Evolutionary conservation across 2,888 invertebrate species (phyloP).

Genomic region (Euphydryas editha): DNA sequence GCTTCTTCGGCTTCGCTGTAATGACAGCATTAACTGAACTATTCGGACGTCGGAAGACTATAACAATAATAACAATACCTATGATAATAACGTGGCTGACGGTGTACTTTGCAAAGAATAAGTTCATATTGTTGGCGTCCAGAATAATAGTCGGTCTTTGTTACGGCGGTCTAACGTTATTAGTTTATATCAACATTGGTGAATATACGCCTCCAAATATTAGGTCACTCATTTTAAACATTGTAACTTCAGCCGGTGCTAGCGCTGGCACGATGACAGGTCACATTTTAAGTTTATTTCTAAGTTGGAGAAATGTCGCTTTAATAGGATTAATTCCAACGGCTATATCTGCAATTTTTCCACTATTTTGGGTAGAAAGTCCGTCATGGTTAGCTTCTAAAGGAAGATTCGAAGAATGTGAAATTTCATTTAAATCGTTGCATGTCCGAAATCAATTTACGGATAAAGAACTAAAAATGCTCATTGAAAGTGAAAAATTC

Average conservation of each 20-base stretch:
- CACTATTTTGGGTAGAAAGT: slow-evolving; percentile 41
- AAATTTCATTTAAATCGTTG: slow-evolving; percentile 27
- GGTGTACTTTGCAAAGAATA: slow-evolving; percentile 37
- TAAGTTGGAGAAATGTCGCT: slow-evolving; percentile 39
- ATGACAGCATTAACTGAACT: slow-evolving; percentile 28
- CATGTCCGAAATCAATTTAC: slow-evolving; percentile 17
- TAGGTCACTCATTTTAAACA: slow-evolving; percentile 34
- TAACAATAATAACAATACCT: slow-evolving; percentile 30
- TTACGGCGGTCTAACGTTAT: slow-evolving; percentile 31
- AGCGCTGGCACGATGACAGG: slow-evolving; percentile 28
- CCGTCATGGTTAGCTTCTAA: slow-evolving; percentile 40
- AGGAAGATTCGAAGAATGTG: slow-evolving; percentile 36
- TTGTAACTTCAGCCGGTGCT: slow-evolving; percentile 24
- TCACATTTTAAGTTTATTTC: slow-evolving; percentile 32
- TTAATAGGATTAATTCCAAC: slow-evolving; percentile 36
- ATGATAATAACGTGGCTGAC: slow-evolving; percentile 35
- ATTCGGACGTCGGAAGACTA: slow-evolving; percentile 32
- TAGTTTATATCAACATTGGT: slow-evolving; percentile 26
- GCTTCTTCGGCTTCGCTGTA: slow-evolving; percentile 30
- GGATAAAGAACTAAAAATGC: slow-evolving; percentile 37
- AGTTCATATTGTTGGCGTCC: slow-evolving; percentile 23
- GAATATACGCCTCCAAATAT: slow-evolving; percentile 38
- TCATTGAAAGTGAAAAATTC: slow-evolving; percentile 30
- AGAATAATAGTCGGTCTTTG: slow-evolving; percentile 35
- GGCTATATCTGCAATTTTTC: slow-evolving; percentile 25